Evolutionary conservation across 1,140 invertebrate genomes (phyloP).

Genomic region (Brachionus rotundiformis): DNA sequence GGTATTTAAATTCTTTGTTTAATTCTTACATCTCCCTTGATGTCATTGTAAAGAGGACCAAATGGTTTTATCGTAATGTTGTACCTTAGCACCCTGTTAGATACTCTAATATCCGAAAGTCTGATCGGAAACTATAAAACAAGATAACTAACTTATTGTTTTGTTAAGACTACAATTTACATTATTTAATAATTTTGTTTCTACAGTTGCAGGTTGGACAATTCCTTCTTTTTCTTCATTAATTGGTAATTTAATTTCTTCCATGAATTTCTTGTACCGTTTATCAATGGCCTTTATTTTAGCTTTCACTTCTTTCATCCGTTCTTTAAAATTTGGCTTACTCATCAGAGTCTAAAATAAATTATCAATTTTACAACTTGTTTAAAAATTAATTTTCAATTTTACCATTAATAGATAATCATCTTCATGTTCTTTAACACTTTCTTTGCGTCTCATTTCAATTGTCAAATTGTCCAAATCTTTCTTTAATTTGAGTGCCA

Average conservation of each 20-base stretch:
- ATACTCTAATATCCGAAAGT: conserved; percentile 62
- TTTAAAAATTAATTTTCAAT: not conserved
- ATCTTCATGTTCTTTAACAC: conserved; percentile 20
- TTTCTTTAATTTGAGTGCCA: not conserved
- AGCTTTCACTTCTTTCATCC: conserved; percentile 43
- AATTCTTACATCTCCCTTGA: conserved; percentile 58
- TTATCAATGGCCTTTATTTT: conserved; percentile 38
- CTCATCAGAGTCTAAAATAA: conserved; percentile 27
- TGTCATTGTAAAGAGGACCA: conserved; percentile 62
- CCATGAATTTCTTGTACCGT: conserved; percentile 1
- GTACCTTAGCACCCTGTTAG: conserved; percentile 61
- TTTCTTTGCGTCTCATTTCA: conserved; percentile 34
- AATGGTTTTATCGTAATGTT: conserved; percentile 58
- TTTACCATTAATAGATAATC: conserved; percentile 10
- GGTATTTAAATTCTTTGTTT: too few species aligned
- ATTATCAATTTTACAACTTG: not conserved
- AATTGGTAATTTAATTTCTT: conserved; percentile 32
- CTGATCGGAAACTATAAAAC: conserved; percentile 59
- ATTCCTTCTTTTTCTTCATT: not conserved
- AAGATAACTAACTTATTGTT: not conserved
- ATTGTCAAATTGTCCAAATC: conserved; percentile 47
- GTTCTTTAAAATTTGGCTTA: conserved; percentile 8
- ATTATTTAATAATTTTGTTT: conserved; percentile 12
- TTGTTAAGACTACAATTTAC: not conserved
- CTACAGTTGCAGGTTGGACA: conserved; percentile 35